Conservation (phyloP, 2,797 vertebrate species). For the Catostomus latipinnis region DNA sequence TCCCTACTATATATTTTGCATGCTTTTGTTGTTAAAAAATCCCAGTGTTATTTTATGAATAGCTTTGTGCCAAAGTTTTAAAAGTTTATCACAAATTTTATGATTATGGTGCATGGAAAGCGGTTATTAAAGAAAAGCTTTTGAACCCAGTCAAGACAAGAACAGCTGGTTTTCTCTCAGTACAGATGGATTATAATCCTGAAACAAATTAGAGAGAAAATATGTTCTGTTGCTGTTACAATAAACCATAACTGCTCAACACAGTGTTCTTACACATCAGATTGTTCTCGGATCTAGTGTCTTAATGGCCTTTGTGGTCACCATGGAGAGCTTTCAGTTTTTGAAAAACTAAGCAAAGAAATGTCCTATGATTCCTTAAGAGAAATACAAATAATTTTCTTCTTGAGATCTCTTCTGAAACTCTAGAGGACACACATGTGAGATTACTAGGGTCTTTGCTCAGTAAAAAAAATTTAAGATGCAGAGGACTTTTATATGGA, state of each 20-base stretch:
- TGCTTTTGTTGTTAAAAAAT: conserved; percentile 55
- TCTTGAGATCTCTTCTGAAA: too few relatives aligned
- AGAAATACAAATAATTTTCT: too few relatives aligned
- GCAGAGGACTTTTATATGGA: too few relatives aligned
- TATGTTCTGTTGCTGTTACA: neutral
- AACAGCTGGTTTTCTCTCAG: conserved; percentile 69
- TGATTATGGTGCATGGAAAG: conserved; percentile 63
- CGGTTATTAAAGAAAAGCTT: conserved; percentile 61
- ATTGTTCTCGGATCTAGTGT: conserved; percentile 8
- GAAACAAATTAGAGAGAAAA: conserved; percentile 34
- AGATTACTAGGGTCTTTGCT: too few relatives aligned
- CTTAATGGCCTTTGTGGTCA: conserved; percentile 13
- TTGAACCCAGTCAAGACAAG: conserved; percentile 64
- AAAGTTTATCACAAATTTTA: conserved; percentile 64
- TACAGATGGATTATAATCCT: conserved; percentile 60
- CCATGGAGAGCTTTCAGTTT: neutral
- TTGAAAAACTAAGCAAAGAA: neutral
- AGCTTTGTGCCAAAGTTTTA: conserved; percentile 58
- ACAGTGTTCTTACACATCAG: conserved; percentile 4
- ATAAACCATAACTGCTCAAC: conserved; percentile 18
- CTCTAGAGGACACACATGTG: too few relatives aligned
- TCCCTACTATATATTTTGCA: conserved; percentile 31
- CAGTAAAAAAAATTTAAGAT: too few relatives aligned
- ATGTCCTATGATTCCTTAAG: too few relatives aligned
- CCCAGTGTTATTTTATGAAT: conserved; percentile 43